Base-by-base conservation (phyloP, 2,797 vertebrate species). In the Numenius phaeopus region DNA sequence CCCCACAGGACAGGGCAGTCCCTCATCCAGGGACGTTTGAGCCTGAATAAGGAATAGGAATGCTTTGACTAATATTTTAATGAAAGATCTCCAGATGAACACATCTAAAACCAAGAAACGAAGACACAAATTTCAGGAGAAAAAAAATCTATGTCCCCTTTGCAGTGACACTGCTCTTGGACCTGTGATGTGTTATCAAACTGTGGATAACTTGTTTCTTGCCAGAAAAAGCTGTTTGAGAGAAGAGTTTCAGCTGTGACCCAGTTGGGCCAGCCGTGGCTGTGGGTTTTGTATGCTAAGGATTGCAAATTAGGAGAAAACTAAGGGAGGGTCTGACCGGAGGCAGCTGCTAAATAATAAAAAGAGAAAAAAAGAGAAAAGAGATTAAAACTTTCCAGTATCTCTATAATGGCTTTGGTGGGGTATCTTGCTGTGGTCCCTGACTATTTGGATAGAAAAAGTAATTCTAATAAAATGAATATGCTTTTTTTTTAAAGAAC, bases 1-100 rank as follows among this genome's bases (percentile, higher is more conserved):
- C n/a, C n/a, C 73, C 2, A 1, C 15, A 0, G 0, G 3, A 34
- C 15, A 57, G 44, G 52, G 26, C 39, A 82, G 52, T 58, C 18
- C 39, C 49, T 87, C 16, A 49, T 14, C 32, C 16, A 54, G 49
- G 17, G 46, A 40, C 61, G 91, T 89, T 32, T 58, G 46, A 85
- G 50, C 30, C n/a, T 62, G 58, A 29, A 83, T 40, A 61, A 86
- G 26, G 30, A 72, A 78, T 27, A 65, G 13, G 7, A 67, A 65
- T 57, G 22, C 69, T 87, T 61, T 78, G 44, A 59, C 29, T 62
- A 30, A 71, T 20, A 44, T 11, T 75, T 90, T 42, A 90, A 80
- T 59, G 80, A 55, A 82, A 87, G 11, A 18, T 61, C 37, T 91
- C 46, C 12, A 40, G 54, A 46, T 1, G 22, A 80, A 61, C 12